phyloP scores from a whole-genome alignment of 2,888 invertebrate genomes.

The Sphinx pinastri region DNA sequence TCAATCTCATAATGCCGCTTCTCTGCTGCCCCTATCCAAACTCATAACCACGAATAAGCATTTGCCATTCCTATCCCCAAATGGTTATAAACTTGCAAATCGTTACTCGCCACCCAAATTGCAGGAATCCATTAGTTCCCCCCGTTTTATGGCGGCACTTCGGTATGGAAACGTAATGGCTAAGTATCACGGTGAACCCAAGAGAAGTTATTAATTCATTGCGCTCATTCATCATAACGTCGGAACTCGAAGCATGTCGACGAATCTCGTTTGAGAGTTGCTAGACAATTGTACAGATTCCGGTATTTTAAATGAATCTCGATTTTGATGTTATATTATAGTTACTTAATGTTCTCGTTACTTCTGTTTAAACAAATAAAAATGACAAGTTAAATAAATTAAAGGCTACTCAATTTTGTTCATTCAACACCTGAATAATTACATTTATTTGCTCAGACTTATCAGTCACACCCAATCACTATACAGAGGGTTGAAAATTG shows the following conservation, averaged over 20 bases:
- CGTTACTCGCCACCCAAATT: conserved; percentile 11
- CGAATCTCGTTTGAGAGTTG: conserved; percentile 34
- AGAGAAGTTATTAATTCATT: conserved; percentile 34
- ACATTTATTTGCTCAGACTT: not conserved
- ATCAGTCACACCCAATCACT: too few relatives aligned
- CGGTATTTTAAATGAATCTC: not conserved
- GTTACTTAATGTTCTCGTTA: too few relatives aligned
- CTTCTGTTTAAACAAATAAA: too few relatives aligned
- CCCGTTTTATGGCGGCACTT: conserved; percentile 11
- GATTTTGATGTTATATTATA: not conserved
- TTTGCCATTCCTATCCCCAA: not conserved
- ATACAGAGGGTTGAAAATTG: too few relatives aligned
- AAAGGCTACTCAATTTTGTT: not conserved
- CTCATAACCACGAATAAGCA: too few relatives aligned
- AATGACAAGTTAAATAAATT: too few relatives aligned
- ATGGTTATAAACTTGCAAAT: conserved; percentile 11
- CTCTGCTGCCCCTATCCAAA: not conserved
- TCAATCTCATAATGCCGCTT: too few relatives aligned
- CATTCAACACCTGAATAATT: not conserved
- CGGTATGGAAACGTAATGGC: conserved; percentile 20
- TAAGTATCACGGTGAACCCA: conserved; percentile 4
- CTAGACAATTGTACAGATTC: not conserved
- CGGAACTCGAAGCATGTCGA: conserved; percentile 42
- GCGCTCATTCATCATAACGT: conserved; percentile 40
- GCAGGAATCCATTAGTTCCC: conserved; percentile 20